These are phyloP conservation scores for Protomyctophum bolini DNA, from an alignment of 2,113 vertebrate genomes.

Conservation along the genomic window DNA sequence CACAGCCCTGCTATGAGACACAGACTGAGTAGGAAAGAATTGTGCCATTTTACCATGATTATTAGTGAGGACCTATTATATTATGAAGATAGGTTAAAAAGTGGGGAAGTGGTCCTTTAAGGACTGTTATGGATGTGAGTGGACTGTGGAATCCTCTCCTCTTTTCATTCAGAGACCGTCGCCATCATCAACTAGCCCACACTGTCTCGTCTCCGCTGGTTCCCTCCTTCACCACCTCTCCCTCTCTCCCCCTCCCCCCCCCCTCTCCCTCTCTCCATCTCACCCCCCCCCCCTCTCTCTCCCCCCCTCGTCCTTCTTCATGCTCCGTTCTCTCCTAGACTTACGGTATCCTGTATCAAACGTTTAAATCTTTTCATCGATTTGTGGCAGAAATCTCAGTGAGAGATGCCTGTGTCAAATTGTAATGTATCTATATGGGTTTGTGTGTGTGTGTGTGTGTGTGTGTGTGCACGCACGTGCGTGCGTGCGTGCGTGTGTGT, in stretches of 20 bases:
- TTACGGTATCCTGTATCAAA: constrained; percentile 26
- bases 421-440: constrained; percentile 2
- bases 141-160: constrained; percentile 40
- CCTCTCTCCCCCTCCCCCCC: neutral
- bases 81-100: too few species aligned
- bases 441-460: neutral
- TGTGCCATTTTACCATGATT: too few species aligned
- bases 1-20: neutral
- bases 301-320: neutral
- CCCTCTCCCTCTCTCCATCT: neutral
- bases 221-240: neutral
- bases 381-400: constrained; percentile 15
- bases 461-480: neutral
- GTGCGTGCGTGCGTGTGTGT: neutral
- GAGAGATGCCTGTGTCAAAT: neutral
- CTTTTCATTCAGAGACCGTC: neutral
- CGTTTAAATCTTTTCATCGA: constrained; percentile 25
- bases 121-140: constrained; percentile 47
- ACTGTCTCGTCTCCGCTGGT: constrained; percentile 18
- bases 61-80: too few species aligned
- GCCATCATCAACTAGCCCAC: neutral
- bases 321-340: neutral
- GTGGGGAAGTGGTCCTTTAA: constrained; percentile 5
- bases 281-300: neutral
- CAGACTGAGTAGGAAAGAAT: neutral